Evolutionary conservation across 2,888 invertebrate species (phyloP).

Genomic region (Amblyjoppa proteus): DNA sequence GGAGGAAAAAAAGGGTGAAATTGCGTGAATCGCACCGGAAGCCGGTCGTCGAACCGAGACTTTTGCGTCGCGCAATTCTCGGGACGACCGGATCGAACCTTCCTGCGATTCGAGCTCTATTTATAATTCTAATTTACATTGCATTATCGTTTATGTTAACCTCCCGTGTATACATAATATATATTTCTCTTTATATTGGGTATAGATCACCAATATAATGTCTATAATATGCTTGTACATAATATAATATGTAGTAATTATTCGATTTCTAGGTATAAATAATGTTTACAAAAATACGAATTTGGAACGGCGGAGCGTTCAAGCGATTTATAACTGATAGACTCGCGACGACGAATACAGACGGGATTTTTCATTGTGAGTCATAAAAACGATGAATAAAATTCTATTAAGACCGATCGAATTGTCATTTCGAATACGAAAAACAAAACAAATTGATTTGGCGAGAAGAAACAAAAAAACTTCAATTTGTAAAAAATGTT

Average conservation of each 20-base stretch:
- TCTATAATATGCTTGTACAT: conserved; percentile 62
- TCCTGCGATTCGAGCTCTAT: conserved; percentile 28
- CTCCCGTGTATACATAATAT: conserved; percentile 41
- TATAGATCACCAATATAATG: conserved; percentile 38
- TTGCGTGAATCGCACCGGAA: conserved; percentile 5
- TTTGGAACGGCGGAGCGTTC: conserved; percentile 81
- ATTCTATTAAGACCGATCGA: not conserved
- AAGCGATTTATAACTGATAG: conserved; percentile 72
- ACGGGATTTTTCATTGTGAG: conserved; percentile 44
- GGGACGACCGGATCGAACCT: conserved; percentile 21
- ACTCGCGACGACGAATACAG: conserved; percentile 62
- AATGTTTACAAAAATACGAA: conserved; percentile 84
- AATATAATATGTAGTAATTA: conserved; percentile 60
- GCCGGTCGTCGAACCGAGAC: not conserved
- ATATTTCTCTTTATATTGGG: conserved; percentile 52
- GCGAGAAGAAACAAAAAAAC: not conserved
- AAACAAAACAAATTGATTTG: conserved; percentile 19
- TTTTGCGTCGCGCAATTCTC: not conserved
- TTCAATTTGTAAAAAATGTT: not conserved
- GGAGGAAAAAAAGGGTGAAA: conserved; percentile 10
- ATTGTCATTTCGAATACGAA: not conserved
- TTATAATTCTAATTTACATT: conserved; percentile 45
- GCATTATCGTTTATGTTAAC: conserved; percentile 46
- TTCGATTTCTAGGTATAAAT: conserved; percentile 78
- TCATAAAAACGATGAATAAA: conserved; percentile 40